Evolutionary conservation across 2,888 invertebrate genomes (phyloP), one percentile per base, ranked within the genome.

Genomic region (Mesoligia furuncula): DNA sequence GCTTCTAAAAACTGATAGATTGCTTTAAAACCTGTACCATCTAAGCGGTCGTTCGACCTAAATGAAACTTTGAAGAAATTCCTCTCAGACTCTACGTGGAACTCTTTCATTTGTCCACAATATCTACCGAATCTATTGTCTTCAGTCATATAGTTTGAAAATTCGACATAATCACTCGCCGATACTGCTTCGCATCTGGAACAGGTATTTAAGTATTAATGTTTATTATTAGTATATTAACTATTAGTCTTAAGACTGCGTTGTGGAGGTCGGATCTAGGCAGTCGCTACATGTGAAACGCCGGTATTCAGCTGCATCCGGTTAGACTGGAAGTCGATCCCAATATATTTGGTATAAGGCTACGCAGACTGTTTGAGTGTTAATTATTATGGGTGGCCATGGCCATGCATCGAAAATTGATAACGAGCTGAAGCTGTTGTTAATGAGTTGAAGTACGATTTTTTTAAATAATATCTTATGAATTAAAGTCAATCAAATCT

Each of bases 1-100:
- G 98, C 97, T 94, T 98, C 97, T 91, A 98, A 94, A 95, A 99
- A 99, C 91, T 98, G 98, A 95, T 99, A 99, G 86, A 98, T 98
- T 17, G 99, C 99, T 91, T 98, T 98, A 95, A 99, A 99, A 67
- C 99, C 99, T 48, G 98, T 98, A 65, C 98, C 99, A 92, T 99
- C 99, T 88, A 99, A 98, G 86, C 99, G 97, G 93, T 99, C 98
- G 94, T 99, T 99, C 8, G 99, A 99, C 91, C 98, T 97, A 96
- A 99, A 99, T 9, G 99, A 99, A 72, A 99, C 98, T 89, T 99
- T 98, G 96, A 99, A 99, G 97, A 99, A 99, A 91, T 98, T 98
- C 79, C 98, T 97, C 92, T 99, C 99, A 9, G 99, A 99, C 89
- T 98, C 98, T 62, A 99, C 97, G 91, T 98, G 98, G 92, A 98